A percentile compares a stretch with the other conserved stretches of the same genome.
Evolutionary conservation across 2,113 vertebrate genomes (phyloP).

Genomic region (Mobula birostris): DNA sequence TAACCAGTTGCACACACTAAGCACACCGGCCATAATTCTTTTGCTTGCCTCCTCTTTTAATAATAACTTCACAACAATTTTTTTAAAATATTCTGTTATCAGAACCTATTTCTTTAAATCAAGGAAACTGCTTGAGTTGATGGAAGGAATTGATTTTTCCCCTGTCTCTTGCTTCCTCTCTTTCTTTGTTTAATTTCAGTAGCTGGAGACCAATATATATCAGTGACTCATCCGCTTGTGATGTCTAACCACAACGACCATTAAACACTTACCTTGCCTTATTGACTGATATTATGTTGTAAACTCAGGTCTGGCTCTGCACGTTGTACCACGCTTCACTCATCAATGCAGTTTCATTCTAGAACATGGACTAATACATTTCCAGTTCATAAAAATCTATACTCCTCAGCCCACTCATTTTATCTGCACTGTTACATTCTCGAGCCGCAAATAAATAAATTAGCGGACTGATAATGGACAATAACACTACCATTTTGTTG

Average conservation of each 20-base stretch:
- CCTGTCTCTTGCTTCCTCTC: neutral
- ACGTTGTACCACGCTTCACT: neutral
- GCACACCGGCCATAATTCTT: neutral
- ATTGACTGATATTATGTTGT: slow-evolving; percentile 12
- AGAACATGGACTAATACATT: neutral
- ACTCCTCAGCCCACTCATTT: neutral
- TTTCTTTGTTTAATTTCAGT: slow-evolving; percentile 13
- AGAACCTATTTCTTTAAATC: neutral
- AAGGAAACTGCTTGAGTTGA: neutral
- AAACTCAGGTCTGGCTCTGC: slow-evolving; percentile 9
- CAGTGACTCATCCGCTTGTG: slow-evolving; percentile 11
- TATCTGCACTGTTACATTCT: neutral
- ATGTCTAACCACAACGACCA: slow-evolving; percentile 34
- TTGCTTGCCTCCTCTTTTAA: neutral
- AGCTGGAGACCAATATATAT: neutral
- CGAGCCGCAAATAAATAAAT: neutral
- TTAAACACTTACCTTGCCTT: slow-evolving; percentile 36
- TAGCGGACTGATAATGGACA: neutral
- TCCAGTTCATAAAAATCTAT: slow-evolving; percentile 30
- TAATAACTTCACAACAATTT: neutral
- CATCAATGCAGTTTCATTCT: slow-evolving; percentile 31
- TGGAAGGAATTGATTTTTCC: slow-evolving; percentile 17
- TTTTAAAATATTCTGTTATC: neutral
- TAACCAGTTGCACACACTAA: neutral
- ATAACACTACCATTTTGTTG: neutral